Evolutionary conservation across 2,113 vertebrate genomes (phyloP), one percentile per base, ranked within the genome.

Genomic region (Gobio gobio): DNA sequence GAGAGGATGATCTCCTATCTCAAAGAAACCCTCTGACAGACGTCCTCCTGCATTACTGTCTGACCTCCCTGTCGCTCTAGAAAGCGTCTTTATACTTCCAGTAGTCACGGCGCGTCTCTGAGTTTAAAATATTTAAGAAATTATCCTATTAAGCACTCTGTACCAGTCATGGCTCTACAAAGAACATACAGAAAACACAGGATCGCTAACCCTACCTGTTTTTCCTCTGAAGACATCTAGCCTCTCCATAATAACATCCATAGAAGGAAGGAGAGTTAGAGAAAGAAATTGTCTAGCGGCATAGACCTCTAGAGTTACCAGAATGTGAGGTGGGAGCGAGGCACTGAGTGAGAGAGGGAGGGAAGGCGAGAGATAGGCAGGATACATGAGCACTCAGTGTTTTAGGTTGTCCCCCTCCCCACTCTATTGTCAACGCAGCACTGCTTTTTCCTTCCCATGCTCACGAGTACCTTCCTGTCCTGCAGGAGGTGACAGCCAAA

Each of bases 201-300:
- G 56, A 63, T 61, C n/a, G n/a, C 12, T 72, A 47, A 33, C 75
- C 82, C 76, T 93, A 94, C 93, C 94, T 90, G 78, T 3, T 79
- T 90, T 89, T 87, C 81, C 59, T 92, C 92, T 93, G 83, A 92
- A 91, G 82, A 92, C 83, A 49, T 87, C 85, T 83, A 89, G 73
- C 51, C 22, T 90, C 10, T 91, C 92, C 93, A 94, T 93, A 88
- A 88, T 77, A 82, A 47, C 61, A 74, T 87, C 63, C 29, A 61
- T 75, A 80, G n/a, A 58, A 72, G 73, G 86, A 88, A 75, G 86
- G 75, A 14, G 70, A 72, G 82, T 83, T 3, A 82, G 54, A 76
- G 29, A 86, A 75, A 80, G 82, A 88, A 85, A 58, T 58, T 29
- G 83, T 61, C 43, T 58, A 26, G 54, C 36, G 1, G 22, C n/a